Evolutionary conservation across 1,140 invertebrate species (phyloP).

Genomic region (Bombus huntii): DNA sequence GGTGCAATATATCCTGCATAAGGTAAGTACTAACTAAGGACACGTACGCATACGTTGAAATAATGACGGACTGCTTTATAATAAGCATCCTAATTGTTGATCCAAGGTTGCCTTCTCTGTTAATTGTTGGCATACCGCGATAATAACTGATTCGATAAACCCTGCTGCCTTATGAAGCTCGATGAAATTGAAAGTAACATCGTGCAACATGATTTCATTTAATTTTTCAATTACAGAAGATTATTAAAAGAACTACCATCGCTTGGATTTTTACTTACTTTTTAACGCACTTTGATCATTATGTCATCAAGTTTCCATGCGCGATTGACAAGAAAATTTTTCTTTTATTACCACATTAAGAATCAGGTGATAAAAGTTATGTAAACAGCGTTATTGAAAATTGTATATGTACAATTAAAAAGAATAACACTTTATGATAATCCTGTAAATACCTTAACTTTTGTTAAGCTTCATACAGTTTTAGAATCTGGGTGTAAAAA

Average conservation of each 20-base stretch:
- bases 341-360: background rate
- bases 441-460: too few species aligned
- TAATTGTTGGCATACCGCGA: background rate
- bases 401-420: too few species aligned
- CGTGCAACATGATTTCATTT: background rate
- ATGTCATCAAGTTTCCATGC: background rate
- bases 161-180: background rate
- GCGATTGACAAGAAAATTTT: background rate
- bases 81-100: constrained; percentile 38
- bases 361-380: background rate
- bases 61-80: constrained; percentile 26
- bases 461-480: too few species aligned
- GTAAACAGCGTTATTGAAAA: background rate
- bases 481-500: too few species aligned
- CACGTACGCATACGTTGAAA: background rate
- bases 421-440: too few species aligned
- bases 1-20: constrained; percentile 59
- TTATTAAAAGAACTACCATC: background rate
- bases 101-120: background rate
- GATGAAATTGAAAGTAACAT: background rate
- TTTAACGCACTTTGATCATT: background rate
- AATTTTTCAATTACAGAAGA: background rate
- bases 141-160: background rate
- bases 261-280: background rate
- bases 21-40: constrained; percentile 61